Evolutionary conservation across 1,140 invertebrate genomes (phyloP).

Genomic region (Acyrthosiphon pisum): DNA sequence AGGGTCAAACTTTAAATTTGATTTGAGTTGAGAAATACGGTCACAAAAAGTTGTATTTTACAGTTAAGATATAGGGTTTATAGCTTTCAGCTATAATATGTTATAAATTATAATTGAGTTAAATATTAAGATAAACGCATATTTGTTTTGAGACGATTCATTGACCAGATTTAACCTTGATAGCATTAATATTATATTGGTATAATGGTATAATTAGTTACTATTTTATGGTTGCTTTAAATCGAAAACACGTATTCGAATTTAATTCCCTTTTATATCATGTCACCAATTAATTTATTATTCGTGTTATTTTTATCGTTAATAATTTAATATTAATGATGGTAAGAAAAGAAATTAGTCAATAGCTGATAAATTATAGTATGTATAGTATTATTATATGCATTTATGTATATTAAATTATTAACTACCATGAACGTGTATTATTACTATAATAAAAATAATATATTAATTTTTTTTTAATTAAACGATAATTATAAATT

Average conservation of each 20-base stretch:
- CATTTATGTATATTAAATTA: neutral
- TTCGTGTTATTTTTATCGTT: neutral
- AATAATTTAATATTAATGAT: conserved; percentile 7
- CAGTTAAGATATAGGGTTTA: neutral
- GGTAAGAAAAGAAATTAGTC: conserved; percentile 10
- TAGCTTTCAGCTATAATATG: neutral
- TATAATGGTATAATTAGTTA: conserved; percentile 14
- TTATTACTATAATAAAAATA: neutral
- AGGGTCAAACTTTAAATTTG: neutral
- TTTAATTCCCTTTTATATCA: conserved; percentile 5
- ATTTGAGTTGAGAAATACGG: neutral
- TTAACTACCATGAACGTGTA: neutral
- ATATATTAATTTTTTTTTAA: neutral
- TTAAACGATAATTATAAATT: neutral
- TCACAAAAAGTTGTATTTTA: neutral
- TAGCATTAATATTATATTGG: neutral
- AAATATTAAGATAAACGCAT: neutral
- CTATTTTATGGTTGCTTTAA: neutral
- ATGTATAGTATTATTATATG: neutral
- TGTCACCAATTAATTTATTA: conserved; percentile 17
- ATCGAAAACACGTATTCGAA: conserved; percentile 5
- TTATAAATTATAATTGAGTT: neutral
- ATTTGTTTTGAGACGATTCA: neutral
- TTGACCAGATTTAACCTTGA: conserved; percentile 1
- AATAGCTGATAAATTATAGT: conserved; percentile 4